Percentiles rank a stretch among this genome's conserved stretches.
These are phyloP conservation scores for Stramonita haemastoma DNA, from an alignment of 2,888 invertebrate genomes.

Conservation along the genomic window DNA sequence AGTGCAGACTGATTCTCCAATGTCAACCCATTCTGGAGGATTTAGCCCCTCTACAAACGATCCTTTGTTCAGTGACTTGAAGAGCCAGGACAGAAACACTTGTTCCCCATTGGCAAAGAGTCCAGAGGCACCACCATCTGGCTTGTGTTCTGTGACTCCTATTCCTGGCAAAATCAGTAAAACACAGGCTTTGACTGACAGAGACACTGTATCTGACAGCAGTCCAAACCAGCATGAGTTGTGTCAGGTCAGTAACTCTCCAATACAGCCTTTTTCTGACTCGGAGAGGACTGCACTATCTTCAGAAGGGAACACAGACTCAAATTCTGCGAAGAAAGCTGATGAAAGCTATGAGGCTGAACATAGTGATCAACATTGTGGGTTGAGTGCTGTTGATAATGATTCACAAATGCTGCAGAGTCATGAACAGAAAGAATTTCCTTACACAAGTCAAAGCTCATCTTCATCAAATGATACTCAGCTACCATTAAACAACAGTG, in stretches of 20 bases:
- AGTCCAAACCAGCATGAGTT: not conserved
- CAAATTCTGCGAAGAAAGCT: not conserved
- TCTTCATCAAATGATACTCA: not conserved
- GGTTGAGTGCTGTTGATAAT: not conserved
- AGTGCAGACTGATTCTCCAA: not conserved
- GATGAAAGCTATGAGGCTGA: not conserved
- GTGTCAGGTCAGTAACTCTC: not conserved
- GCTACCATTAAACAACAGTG: not conserved
- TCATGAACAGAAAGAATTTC: not conserved
- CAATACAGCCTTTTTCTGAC: not conserved
- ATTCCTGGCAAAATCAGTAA: not conserved
- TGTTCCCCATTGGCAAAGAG: not conserved
- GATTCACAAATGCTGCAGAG: not conserved
- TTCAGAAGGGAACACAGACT: not conserved
- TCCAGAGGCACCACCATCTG: not conserved
- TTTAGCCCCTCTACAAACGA: conserved; percentile 6
- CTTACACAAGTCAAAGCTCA: not conserved
- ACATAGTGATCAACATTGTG: not conserved
- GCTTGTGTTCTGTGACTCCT: not conserved
- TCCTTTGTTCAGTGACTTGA: not conserved
- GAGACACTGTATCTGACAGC: not conserved
- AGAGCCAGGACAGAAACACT: not conserved
- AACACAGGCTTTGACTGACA: not conserved
- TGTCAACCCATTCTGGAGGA: conserved; percentile 26
- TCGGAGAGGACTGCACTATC: not conserved